Base-by-base conservation (phyloP, 23 tunicate genomes). In the Halocynthia roretzi region DNA sequence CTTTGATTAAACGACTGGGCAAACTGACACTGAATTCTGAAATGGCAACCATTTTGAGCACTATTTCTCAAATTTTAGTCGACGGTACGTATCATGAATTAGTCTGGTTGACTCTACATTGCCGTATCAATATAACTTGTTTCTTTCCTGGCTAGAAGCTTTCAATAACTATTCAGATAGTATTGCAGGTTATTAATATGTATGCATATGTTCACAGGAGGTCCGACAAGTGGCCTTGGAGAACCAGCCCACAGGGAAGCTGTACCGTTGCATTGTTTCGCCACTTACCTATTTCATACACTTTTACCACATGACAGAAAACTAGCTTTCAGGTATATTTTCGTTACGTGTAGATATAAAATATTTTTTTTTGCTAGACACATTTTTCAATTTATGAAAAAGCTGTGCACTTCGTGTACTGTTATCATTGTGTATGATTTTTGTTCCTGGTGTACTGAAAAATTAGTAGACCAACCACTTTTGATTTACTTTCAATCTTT, bases 211-310 rank as follows among this genome's bases (percentile, higher is more conserved):
- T 71, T 50, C 11, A 10, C 68, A 87, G 94, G 94, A 7, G 87
- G 94, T 10, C 68, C 77, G 0, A 62, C 73, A 8, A 87, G 94
- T 56, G 94, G 94, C 2, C 76, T 87, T 53, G 94, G 94, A 23
- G 66, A 69, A 54, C 86, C 75, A 5, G 75, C 82, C 0, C 82
- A 82, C 76, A 53, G 83, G 7, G 87, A 87, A 15, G 82, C 94
- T 7, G 83, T 87, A 12, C 94, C 94, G 0, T 52, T 77, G 53
- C 94, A 87, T 77, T 71, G 77, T 9, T 87, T 87, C 56, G 86
- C 94, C 10, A 77, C 54, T 18, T 87, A 87, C 50, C 44, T 87
- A 11, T 82, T 87, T 80, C 71, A 71, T 40, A 56, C 94, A 7
- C 17, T 87, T 50, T 80, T 82, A 0, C 76, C 94, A 4, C 77